phyloP scores from a whole-genome alignment of 2,113 vertebrate genomes.

The Grus americana region DNA sequence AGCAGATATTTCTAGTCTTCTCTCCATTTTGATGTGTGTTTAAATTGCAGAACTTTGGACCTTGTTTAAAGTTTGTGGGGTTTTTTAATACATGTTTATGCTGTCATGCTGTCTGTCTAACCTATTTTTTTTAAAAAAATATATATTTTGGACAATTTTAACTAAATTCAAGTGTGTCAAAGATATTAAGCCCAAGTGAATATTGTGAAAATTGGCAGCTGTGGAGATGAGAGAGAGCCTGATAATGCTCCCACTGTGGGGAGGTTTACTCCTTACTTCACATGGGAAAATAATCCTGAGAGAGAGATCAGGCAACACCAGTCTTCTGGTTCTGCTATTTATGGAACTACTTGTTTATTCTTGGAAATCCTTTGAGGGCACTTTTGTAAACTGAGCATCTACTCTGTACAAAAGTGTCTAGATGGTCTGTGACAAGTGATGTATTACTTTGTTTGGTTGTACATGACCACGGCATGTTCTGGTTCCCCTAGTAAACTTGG shows the following conservation, averaged over 20 bases:
- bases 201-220: neutral
- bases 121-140: neutral
- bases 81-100: neutral
- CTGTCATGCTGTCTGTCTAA: neutral
- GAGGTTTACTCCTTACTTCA: neutral
- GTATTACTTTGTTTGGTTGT: neutral
- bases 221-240: neutral
- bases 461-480: neutral
- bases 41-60: neutral
- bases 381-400: conserved; percentile 22
- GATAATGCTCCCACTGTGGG: neutral
- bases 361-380: conserved; percentile 43
- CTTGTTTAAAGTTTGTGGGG: neutral
- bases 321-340: conserved; percentile 41
- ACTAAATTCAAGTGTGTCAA: neutral
- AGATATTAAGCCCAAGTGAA: neutral
- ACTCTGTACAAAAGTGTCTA: neutral
- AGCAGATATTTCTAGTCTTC: neutral
- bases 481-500: neutral
- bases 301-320: neutral
- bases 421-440: neutral
- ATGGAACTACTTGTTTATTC: conserved; percentile 38
- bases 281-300: conserved; percentile 35
- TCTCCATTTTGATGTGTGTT: neutral
- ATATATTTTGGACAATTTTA: neutral